Conservation (phyloP, 2,113 vertebrate genomes). For the Phalacrocorax pelagicus region DNA sequence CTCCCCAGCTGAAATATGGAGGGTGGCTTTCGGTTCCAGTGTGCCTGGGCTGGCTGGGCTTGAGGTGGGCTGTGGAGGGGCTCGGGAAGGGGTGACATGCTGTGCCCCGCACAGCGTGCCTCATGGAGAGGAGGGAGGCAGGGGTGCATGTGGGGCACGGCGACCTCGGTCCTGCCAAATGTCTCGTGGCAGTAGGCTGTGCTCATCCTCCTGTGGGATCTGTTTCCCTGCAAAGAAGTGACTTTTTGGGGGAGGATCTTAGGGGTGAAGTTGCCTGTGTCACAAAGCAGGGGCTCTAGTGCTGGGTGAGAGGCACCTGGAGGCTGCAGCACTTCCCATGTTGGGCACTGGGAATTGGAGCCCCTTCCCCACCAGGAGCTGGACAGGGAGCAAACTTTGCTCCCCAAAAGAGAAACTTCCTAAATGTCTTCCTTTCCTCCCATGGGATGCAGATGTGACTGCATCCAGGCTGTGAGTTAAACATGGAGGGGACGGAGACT, state of each 20-base stretch:
- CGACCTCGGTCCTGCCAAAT: rapidly evolving
- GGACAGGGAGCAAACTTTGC: neutral
- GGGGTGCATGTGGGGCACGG: neutral
- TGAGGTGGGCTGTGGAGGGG: no score
- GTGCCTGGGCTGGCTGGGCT: neutral
- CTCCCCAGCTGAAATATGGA: rapidly evolving
- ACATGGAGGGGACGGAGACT: rapidly evolving
- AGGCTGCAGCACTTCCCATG: neutral
- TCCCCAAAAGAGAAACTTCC: neutral
- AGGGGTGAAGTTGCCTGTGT: no score
- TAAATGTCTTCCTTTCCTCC: neutral
- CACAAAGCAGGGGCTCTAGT: neutral
- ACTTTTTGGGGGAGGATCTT: neutral
- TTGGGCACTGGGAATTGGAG: neutral
- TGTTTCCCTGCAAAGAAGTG: neutral
- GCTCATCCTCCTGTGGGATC: neutral
- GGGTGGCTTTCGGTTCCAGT: neutral
- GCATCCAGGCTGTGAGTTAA: neutral
- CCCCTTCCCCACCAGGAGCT: rapidly evolving
- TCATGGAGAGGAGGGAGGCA: neutral
- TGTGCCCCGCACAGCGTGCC: neutral
- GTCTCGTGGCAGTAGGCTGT: neutral
- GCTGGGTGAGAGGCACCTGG: neutral
- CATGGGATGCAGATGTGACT: neutral
- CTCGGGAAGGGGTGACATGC: neutral